Conservation (phyloP, 1,140 invertebrate genomes). For the Heliconius congener region DNA sequence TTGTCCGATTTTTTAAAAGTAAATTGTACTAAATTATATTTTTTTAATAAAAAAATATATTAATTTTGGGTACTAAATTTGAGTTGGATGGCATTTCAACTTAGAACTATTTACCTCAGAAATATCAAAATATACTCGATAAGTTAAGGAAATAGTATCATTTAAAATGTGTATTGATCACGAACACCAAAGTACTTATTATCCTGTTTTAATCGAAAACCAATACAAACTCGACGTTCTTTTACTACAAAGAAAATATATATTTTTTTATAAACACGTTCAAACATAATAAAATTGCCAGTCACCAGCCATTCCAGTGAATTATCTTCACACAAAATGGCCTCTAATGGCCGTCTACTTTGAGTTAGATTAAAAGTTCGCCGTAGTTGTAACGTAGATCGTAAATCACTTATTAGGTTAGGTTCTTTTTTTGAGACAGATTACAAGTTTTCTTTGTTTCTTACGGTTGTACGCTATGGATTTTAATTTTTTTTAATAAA, state of each 20-base stretch:
- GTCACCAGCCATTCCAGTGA: constrained; percentile 58
- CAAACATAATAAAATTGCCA: constrained; percentile 43
- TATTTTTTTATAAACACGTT: constrained; percentile 19
- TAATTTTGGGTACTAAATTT: no score
- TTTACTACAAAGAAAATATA: background rate
- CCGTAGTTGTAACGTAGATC: constrained; percentile 4
- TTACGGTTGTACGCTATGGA: background rate
- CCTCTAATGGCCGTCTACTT: constrained; percentile 49
- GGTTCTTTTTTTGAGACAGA: background rate
- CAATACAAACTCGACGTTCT: background rate
- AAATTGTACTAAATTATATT: no score
- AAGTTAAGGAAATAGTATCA: no score
- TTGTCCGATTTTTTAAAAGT: no score
- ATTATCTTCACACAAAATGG: constrained; percentile 57
- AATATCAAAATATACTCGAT: no score
- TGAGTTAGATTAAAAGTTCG: constrained; percentile 53
- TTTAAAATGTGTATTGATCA: no score
- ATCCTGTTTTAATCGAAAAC: no score
- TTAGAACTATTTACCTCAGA: no score
- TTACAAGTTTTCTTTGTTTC: background rate
- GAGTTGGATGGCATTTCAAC: no score
- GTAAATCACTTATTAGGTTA: background rate
- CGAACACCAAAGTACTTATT: no score
- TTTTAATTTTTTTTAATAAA: background rate
- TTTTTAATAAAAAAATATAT: no score